phyloP scores from a whole-genome alignment of 2,113 vertebrate genomes.

The Corythaixoides concolor region DNA sequence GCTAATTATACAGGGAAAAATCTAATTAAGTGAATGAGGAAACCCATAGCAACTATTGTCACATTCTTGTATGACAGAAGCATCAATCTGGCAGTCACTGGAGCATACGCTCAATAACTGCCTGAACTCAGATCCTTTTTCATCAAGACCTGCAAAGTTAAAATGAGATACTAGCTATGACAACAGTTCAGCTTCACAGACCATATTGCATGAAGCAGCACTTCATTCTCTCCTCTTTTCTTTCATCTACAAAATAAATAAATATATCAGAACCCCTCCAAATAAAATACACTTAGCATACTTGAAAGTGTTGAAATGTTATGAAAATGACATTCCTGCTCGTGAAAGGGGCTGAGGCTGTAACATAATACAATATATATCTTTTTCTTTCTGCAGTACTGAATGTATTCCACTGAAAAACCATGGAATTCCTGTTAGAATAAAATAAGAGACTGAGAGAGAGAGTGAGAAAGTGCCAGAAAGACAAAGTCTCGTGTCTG shows the following conservation, averaged over 20 bases:
- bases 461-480: not conserved
- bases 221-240: conserved; percentile 21
- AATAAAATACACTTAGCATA: not conserved
- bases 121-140: conserved; percentile 63
- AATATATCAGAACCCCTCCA: not conserved
- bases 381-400: not conserved
- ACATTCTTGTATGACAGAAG: conserved; percentile 63
- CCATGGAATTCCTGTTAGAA: not conserved
- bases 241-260: conserved; percentile 6
- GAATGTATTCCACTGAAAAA: not conserved
- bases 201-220: conserved; percentile 48
- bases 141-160: conserved; percentile 58
- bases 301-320: conserved; percentile 1
- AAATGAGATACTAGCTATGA: conserved; percentile 54
- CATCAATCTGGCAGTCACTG: conserved; percentile 69
- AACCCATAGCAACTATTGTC: conserved; percentile 72
- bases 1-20: conserved; percentile 72
- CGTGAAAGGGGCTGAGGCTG: not conserved
- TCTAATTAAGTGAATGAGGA: conserved; percentile 66
- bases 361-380: not conserved
- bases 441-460: not conserved
- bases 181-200: conserved; percentile 57
- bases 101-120: conserved; percentile 68
- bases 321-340: not conserved
- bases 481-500: not conserved